phyloP scores from a whole-genome alignment of 2,797 vertebrate genomes.

The Balearica regulorum region DNA sequence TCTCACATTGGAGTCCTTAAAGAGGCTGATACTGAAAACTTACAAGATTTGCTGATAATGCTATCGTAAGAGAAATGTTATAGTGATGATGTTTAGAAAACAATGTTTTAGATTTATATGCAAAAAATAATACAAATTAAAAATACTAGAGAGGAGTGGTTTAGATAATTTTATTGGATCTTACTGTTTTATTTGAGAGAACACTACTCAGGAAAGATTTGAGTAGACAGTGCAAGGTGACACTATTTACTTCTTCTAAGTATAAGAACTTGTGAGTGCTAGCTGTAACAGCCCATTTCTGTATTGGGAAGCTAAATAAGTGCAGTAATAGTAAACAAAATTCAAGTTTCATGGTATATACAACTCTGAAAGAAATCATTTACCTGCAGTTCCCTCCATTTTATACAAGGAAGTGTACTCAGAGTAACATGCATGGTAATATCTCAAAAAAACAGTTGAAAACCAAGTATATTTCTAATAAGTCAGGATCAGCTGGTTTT shows the following conservation, averaged over 20 bases:
- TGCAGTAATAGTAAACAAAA: neutral
- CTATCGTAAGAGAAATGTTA: neutral
- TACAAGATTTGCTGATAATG: neutral
- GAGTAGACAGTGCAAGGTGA: neutral
- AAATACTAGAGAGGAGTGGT: neutral
- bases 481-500: neutral
- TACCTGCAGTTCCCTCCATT: neutral
- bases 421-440: neutral
- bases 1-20: neutral
- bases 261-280: neutral
- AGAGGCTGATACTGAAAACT: neutral
- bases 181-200: neutral
- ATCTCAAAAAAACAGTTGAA: neutral
- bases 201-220: neutral
- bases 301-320: neutral
- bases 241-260: neutral
- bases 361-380: neutral
- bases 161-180: neutral
- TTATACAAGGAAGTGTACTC: neutral
- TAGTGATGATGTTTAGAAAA: neutral
- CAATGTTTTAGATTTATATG: neutral
- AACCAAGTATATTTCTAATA: neutral
- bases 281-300: neutral
- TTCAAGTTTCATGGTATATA: neutral
- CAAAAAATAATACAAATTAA: neutral